Base-by-base conservation (phyloP, 2,888 invertebrate species). In the Chymomyza procnemis region DNA sequence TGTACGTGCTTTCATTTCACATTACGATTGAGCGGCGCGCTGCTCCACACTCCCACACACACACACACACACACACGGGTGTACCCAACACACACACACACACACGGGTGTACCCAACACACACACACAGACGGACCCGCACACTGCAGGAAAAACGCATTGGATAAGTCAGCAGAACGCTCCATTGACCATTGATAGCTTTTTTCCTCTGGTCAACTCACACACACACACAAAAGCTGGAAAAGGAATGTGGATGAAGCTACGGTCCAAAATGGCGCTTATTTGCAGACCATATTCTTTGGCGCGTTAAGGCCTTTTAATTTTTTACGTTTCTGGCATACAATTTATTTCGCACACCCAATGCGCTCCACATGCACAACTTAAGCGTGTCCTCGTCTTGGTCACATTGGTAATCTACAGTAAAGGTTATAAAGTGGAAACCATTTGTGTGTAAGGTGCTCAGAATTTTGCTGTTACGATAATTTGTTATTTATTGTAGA, bases 1-100 rank as follows among this genome's bases (percentile, higher is more conserved):
- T 77, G 87, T 87, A 87, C 86, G 86, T 87, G 86, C 80, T 85
- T 83, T 80, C 80, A 86, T 88, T 86, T 86, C 76, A 76, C 57
- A 76, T 81, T 74, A 74, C 78, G 74, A 66, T 78, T 66, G 14
- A 59, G 57, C 9, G 9, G n/a, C 30, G 4, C 16, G 8, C 26
- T 16, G 8, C 22, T n/a, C 14, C 16, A 14, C 56, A 22, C n/a
- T 19, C 9, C 41, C 58, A 30, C 6, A n/a, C 4, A 4, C 5
- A 55, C 21, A 22, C 56, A 22, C 8, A 22, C 19, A 22, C 26
- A 26, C 57, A n/a, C n/a, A n/a, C n/a, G n/a, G n/a, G n/a, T n/a
- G n/a, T 9, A 30, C 57, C 57, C 8, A 9, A 22, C 16, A 30
- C 14, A 30, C 16, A 19, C n/a, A 30, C 19, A 18, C 30, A 41